Evolutionary conservation across 2,888 invertebrate genomes (phyloP), one percentile per base, ranked within the genome.

Genomic region (Hypsopygia costalis): DNA sequence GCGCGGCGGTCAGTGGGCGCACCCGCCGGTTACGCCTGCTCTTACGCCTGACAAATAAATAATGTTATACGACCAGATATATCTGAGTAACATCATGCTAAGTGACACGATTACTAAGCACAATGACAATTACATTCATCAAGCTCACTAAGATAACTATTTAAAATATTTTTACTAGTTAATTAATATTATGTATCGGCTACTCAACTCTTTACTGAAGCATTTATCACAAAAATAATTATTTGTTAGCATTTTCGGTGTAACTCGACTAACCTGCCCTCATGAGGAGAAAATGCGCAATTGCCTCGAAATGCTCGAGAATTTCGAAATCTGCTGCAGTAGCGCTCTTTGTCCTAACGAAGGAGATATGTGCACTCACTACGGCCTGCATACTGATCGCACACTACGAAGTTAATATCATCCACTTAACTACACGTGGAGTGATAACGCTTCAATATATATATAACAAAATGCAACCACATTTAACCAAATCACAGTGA

Each of bases 71-170:
- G 65, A 74, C 70, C 75, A 71, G 69, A 69, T 66, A 72, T 49
- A 64, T 69, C 71, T 61, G 79, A 77, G 79, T 80, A 78, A 80
- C 77, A 79, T 75, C 79, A 77, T 74, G 81, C 85, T 82, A 82
- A 81, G 63, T 70, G 71, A 70, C 68, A 74, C 79, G 71, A 76
- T 79, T 73, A 78, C 87, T 86, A 87, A 85, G 85, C 87, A 88
- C 87, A 85, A 82, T 83, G 85, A 87, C 83, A 73, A 79, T 77
- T 82, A 87, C 82, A 86, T 78, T 83, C 77, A 86, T 83, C 78
- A 88, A 87, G 87, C 88, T 69, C 69, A 74, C 83, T 85, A 86
- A 83, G 63, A 73, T 77, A 79, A 71, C 76, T 85, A 86, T 77
- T 63, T 69, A 73, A 72, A 62, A 62, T 68, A 75, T 73, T 57